Evolutionary conservation across 2,797 vertebrate genomes (phyloP), one percentile per base, ranked within the genome.

Genomic region (Sebastolobus alascanus): DNA sequence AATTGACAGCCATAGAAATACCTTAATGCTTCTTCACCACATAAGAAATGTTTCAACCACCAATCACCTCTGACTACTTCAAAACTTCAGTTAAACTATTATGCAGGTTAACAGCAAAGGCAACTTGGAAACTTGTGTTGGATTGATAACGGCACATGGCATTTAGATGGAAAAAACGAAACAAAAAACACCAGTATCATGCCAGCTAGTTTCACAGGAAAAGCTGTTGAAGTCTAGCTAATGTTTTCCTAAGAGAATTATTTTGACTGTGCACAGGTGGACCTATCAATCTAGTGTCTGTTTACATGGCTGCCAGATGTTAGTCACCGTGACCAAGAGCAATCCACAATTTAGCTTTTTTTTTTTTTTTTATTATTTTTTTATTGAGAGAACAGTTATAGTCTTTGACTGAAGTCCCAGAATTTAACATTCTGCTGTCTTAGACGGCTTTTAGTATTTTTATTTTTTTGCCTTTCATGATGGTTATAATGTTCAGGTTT

Each of bases 251-350:
- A 5, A 35, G 91, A 92, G 93, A 86, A 81, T 90, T 71, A 58
- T 77, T 80, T 88, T 91, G 90, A 92, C 86, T 93, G 88, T 70
- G 87, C 92, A 82, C 95, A 96, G 95, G 92, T 95, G 95, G 91
- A 89, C 85, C 93, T 76, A 94, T 96, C 93, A 95, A 95, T 95
- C 94, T 84, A 37, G 22, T 75, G 59, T 79, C 87, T 94, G 87
- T 91, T 94, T 93, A 89, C 87, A 87, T 38, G 68, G 73, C 86
- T 89, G 88, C 92, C 94, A 96, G 94, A 95, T 96, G 95, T 93
- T 94, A 80, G 85, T 82, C 76, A 75, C 85, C 31, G 58, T 82
- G 90, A 92, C 91, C 84, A 85, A 85, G 83, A 73, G 77, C 68
- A 58, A 79, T 78, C 75, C 38, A 71, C 65, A 29, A 80, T 67